phyloP scores from a whole-genome alignment of 2,113 vertebrate species.

The Nibea coibor region DNA sequence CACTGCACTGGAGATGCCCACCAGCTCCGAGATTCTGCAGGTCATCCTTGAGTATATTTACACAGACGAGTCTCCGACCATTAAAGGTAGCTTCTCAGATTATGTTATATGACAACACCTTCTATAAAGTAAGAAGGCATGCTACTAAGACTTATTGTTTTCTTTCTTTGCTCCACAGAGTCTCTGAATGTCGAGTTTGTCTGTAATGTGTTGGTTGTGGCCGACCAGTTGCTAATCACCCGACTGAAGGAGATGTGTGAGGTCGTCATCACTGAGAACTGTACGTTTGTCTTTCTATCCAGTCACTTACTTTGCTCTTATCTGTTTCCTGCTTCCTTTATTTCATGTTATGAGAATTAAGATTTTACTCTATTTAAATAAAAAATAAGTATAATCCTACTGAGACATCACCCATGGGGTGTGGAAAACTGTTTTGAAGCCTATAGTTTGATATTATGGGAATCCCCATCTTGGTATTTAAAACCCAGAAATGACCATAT shows the following conservation, averaged over 20 bases:
- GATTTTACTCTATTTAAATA: not conserved
- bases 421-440: too few species aligned
- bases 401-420: too few species aligned
- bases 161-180: conserved; percentile 80
- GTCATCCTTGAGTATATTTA: conserved; percentile 96
- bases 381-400: too few species aligned
- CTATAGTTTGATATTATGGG: too few species aligned
- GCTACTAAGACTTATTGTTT: not conserved
- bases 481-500: too few species aligned
- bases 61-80: conserved; percentile 90
- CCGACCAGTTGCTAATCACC: conserved; percentile 94
- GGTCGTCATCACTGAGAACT: conserved; percentile 92
- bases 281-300: conserved; percentile 78
- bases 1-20: conserved; percentile 92
- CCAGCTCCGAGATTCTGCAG: conserved; percentile 91
- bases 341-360: not conserved
- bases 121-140: not conserved
- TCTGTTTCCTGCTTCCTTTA: not conserved
- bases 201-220: conserved; percentile 94
- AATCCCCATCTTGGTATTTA: too few species aligned
- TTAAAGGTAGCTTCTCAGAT: conserved; percentile 87
- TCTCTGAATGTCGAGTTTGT: conserved; percentile 93
- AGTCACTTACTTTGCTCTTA: not conserved
- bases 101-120: not conserved
- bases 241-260: conserved; percentile 97